Base-by-base conservation (phyloP, 2,113 vertebrate genomes). In the Ageneiosus marmoratus region DNA sequence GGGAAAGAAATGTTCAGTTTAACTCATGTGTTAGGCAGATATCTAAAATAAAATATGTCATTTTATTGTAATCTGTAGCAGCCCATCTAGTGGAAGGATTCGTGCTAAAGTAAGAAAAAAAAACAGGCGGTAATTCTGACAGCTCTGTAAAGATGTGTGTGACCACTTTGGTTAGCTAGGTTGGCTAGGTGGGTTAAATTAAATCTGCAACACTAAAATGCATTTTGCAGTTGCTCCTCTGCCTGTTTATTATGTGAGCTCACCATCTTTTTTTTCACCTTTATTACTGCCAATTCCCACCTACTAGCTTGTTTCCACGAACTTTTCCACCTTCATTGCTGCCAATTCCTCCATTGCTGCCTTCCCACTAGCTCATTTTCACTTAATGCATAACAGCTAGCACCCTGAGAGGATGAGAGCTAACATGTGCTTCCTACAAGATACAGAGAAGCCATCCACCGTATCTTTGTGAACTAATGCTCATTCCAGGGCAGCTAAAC, bases 1-100 rank as follows among this genome's bases (percentile, higher is more conserved):
- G 70, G 69, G 76, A 56, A 48, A 67, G 73, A 62, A 83, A 53
- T 44, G 56, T 34, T 79, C 29, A 8, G 32, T 41, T 51, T 44
- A 41, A 56, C 15, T 55, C 50, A 22, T 46, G 41, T 81, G 11
- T 60, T 48, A 50, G 24, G n/a, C 11, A 46, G 16, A 72, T 51
- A 50, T 74, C 29, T 16, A 74, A 48, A 18, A 74, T 51, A 51
- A 34, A 9, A 22, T 5, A 15, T 7, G 27, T 55, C 1, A 5
- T 65, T 69, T 53, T 58, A n/a, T 48, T 13, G 22, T 53, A 70
- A 70, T n/a, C 48, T 56, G 37, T 73, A 16, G 24, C 62, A 67
- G 29, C 29, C 11, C 2, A 7, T 37, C 5, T 44, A 37, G 22
- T 37, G 41, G 29, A 48, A 79, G 41, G 41, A 34, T 53, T 51